Base-by-base conservation (phyloP, 2,797 vertebrate species). In the Diceros bicornis region DNA sequence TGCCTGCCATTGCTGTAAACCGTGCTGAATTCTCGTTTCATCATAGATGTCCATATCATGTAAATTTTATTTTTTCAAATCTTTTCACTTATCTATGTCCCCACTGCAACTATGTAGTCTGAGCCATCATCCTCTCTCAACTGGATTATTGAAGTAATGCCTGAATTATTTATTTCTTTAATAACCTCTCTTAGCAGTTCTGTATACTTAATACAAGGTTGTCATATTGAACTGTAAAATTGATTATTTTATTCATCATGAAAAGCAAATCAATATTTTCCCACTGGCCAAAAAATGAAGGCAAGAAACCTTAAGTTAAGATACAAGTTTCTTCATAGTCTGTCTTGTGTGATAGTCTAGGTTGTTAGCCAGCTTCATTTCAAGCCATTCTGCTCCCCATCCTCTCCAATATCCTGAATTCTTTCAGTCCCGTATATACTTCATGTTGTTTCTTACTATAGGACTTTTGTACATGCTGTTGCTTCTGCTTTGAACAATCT, bases 51-150 rank as follows among this genome's bases (percentile, higher is more conserved):
- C 13, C 27, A 59, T 14, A 14, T 37, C 2, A 1, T 61, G 3
- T 59, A 64, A 3, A 85, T 18, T 92, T 93, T 64, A 64, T 34
- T 69, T 84, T 94, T 87, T 75, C 47, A 88, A 74, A 44, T 71
- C 3, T 88, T 86, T 55, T 61, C 34, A 74, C 4, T 88, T 81
- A 69, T 14, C 23, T 69, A 2, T 57, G n/a, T 44, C 14, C 62
- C 18, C 3, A 71, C 2, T 47, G 62, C 13, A 91, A 21, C 4
- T 55, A 32, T 11, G 7, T 34, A n/a, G 8, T 57, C 14, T 64
- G 10, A 72, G 13, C 32, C 62, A 4, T 79, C 59, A 66, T 68
- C 16, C 14, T 57, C 6, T 68, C 6, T 89, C 10, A 84, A 6
- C 1, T 72, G 29, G 44, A 41, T 52, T 89, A 37, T n/a, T 41